Evolutionary conservation across 2,888 invertebrate genomes (phyloP), one percentile per base, ranked within the genome.

Genomic region (Anticlea derivata): DNA sequence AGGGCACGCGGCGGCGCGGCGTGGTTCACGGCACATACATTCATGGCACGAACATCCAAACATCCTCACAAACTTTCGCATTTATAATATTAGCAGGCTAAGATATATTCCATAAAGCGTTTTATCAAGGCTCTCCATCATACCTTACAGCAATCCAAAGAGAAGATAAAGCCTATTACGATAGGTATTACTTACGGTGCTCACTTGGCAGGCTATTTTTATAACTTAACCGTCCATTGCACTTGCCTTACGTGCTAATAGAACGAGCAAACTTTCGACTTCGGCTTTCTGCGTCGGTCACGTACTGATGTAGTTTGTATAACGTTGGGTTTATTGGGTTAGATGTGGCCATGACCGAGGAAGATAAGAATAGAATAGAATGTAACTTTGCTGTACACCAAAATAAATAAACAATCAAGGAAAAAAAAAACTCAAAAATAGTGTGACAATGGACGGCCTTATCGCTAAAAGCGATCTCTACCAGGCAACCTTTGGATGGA

Each of bases 201-300:
- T 37, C 44, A 27, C 11, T 44, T 27, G 8, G 13, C 50, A 17
- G 29, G 35, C 60, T 62, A 60, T 64, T 61, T 58, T 47, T 55
- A 56, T 40, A 39, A 38, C 26, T 57, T 49, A 37, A 30, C 10
- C 53, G 65, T 58, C 47, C 63, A 63, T 53, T 56, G 55, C 58
- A 47, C 60, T 63, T 33, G 38, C 23, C 49, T 43, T 40, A 50
- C 47, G 55, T 61, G 60, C 55, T 65, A 66, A 68, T 60, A 57
- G 41, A 58, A 60, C 50, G 55, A 61, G 62, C 46, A 66, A 61
- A 68, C 59, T 45, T 48, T 37, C 38, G 40, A 41, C 37, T 31
- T 26, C 5, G 7, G 22, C 33, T 34, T 20, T 22, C 20, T 45
- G 24, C 40, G 33, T 43, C 45, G 12, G 58, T 53, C 55, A 54